Evolutionary conservation across 2,113 vertebrate genomes (phyloP), one percentile per base, ranked within the genome.

Genomic region (Tympanuchus pallidicinctus): DNA sequence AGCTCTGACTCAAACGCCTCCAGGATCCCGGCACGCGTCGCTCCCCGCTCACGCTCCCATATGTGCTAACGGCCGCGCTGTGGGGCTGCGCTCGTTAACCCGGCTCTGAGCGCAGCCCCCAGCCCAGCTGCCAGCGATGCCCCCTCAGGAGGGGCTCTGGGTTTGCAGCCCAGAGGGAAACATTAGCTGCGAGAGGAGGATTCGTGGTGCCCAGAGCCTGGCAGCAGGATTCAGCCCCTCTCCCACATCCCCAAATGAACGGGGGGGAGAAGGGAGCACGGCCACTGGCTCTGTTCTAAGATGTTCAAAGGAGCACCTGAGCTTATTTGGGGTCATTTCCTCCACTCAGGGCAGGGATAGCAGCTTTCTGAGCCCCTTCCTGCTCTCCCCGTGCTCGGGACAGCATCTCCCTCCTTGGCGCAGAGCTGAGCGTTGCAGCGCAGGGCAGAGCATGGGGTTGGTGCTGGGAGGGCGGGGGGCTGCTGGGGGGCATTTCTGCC

Each of bases 81-180:
- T 40, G 30, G 71, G 82, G 42, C 74, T 11, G 40, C 61, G 16
- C 92, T 96, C 95, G 42, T 94, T 95, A 93, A 95, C 95, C 94
- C 86, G 90, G 95, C 90, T 61, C 75, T 0, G 19, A 22, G 56
- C 54, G 1, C 32, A 40, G 36, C 24, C 43, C 71, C 86, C 88
- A 13, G 88, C 88, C 93, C 94, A 95, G 96, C 94, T 95, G 92
- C 91, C 95, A 40, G 74, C 9, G 2, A 56, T 34, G 73, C 72
- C 48, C 47, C 27, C 12, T 36, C n/a, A 1, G 1, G 25, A 9
- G 34, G 21, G 24, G 22, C 32, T 50, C n/a, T 13, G 8, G 27
- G 34, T 50, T 36, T 28, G 47, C 16, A 24, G 15, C 67, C 66
- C 32, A 36, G 24, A 34, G n/a, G n/a, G 28, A 67, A 30, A 36